These are phyloP conservation scores for cattle (Bos taurus) DNA, from an alignment of 2,113 vertebrate species.

Conservation along the genomic window DNA sequence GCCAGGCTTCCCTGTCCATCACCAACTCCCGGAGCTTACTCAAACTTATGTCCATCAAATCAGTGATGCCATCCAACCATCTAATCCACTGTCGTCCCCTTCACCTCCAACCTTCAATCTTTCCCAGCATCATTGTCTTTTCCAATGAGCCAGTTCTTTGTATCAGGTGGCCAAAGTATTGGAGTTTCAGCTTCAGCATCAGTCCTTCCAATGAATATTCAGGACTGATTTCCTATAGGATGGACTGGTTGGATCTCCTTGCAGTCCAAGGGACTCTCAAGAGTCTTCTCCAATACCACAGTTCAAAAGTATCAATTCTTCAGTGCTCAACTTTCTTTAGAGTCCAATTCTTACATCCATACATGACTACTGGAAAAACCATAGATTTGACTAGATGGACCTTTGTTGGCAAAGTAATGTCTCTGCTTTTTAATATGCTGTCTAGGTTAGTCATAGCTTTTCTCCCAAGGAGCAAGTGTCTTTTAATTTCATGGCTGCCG, in stretches of 20 bases:
- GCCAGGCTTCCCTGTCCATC: background rate
- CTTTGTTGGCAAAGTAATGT: background rate
- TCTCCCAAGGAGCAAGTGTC: background rate
- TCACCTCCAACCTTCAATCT: background rate
- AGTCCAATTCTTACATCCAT: background rate
- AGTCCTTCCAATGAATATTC: background rate
- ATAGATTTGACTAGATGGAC: background rate
- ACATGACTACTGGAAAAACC: background rate
- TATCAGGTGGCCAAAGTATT: background rate
- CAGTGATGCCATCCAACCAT: background rate
- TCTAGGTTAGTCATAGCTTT: background rate
- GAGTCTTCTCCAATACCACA: background rate
- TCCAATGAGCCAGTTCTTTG: background rate
- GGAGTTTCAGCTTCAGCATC: background rate
- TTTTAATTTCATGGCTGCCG: background rate
- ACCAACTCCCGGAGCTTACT: background rate
- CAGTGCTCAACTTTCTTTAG: background rate
- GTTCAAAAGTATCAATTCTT: background rate
- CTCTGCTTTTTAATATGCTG: background rate
- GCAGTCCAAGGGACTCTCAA: background rate
- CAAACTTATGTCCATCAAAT: background rate
- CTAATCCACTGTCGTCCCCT: rapidly evolving
- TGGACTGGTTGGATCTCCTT: background rate
- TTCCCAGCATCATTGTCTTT: background rate
- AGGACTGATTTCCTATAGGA: background rate